Percentiles rank a stretch among this genome's conserved stretches.
These are phyloP conservation scores for Diachasmimorpha longicaudata DNA, from an alignment of 1,140 invertebrate species.

Conservation along the genomic window DNA sequence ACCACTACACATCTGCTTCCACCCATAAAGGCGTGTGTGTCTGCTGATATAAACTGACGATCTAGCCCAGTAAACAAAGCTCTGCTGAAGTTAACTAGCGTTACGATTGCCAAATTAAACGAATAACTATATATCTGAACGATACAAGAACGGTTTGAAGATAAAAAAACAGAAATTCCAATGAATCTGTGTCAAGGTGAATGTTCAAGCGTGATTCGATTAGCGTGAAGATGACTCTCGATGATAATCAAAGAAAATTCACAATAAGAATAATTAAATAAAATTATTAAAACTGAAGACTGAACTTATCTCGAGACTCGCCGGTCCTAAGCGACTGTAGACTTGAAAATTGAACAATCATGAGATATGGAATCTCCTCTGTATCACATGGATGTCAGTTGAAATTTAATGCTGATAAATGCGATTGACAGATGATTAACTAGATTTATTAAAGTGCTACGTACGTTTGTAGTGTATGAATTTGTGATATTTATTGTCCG, in stretches of 20 bases:
- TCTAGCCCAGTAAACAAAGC: background rate
- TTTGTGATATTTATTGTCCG: constrained; percentile 10
- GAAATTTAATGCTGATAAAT: constrained; percentile 4
- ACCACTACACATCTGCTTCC: background rate
- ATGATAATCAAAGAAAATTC: background rate
- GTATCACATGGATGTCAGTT: background rate
- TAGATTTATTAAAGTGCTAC: background rate
- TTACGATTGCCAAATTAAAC: background rate
- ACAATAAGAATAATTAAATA: constrained; percentile 6
- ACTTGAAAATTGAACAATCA: constrained; percentile 23
- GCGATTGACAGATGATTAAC: background rate
- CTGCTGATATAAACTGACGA: background rate
- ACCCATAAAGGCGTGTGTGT: background rate
- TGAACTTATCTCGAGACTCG: constrained; percentile 41
- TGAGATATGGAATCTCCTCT: constrained; percentile 8
- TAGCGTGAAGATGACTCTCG: background rate
- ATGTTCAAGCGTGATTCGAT: background rate
- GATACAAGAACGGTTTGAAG: background rate
- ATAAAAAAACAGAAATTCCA: background rate
- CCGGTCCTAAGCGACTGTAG: constrained; percentile 34
- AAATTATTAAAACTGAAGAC: constrained; percentile 27
- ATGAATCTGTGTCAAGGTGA: background rate
- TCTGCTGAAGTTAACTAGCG: background rate
- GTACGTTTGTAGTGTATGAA: background rate
- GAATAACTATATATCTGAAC: background rate